phyloP scores from a whole-genome alignment of 2,888 invertebrate genomes.

The Pimpla rufipes region DNA sequence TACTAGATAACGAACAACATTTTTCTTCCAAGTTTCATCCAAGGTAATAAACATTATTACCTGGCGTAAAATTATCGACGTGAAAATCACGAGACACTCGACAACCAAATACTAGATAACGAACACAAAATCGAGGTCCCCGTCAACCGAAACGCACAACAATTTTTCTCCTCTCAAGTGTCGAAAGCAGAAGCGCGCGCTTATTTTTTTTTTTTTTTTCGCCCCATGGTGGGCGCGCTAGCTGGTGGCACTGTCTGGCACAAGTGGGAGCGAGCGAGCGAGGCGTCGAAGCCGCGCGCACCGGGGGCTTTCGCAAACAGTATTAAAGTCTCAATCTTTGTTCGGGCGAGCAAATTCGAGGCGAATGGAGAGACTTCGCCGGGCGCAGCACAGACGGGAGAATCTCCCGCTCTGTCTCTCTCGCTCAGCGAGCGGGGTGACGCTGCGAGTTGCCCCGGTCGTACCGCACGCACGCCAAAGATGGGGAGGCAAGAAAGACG shows the following conservation, averaged over 20 bases:
- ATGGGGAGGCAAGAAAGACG: constrained; percentile 29
- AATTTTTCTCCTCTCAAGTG: constrained; percentile 8
- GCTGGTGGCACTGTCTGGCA: constrained; percentile 7
- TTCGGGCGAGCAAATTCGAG: constrained; percentile 76
- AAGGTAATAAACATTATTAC: too few species aligned
- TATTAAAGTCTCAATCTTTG: constrained; percentile 81
- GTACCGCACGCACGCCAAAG: constrained; percentile 29
- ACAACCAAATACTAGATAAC: too few species aligned
- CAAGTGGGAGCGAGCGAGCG: constrained; percentile 24
- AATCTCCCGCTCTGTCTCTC: too few species aligned
- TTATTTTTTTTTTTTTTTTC: constrained; percentile 21
- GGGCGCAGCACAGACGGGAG: constrained; percentile 17
- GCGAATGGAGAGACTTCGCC: constrained; percentile 62
- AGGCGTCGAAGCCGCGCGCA: constrained; percentile 61
- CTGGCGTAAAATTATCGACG: background rate
- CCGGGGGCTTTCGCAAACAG: constrained; percentile 75
- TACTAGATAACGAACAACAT: too few species aligned
- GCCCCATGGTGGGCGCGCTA: background rate
- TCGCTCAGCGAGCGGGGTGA: constrained; percentile 37
- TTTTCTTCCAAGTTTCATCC: background rate
- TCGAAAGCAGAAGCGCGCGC: constrained; percentile 7
- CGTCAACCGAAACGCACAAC: background rate
- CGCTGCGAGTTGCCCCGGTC: constrained; percentile 63
- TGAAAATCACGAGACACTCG: background rate
- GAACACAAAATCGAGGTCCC: background rate